phyloP scores from a whole-genome alignment of 2,113 vertebrate genomes.

The Hiodon alosoides region DNA sequence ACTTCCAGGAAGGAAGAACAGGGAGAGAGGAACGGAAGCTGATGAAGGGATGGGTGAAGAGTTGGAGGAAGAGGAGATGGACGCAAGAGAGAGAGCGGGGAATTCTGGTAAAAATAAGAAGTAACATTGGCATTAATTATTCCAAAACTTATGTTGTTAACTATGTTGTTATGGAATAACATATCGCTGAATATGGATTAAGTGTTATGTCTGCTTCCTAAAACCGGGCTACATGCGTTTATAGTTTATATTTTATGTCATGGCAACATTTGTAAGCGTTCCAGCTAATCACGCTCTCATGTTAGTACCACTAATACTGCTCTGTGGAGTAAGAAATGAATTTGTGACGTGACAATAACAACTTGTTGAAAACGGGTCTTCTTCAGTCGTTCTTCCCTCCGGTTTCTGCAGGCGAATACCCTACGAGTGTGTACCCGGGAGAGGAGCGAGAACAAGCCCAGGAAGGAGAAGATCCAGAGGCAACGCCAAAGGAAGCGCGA shows the following conservation, averaged over 20 bases:
- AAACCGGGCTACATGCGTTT: too few species aligned
- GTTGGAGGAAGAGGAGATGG: conserved; percentile 39
- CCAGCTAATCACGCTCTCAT: too few species aligned
- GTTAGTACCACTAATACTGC: too few species aligned
- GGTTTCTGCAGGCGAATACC: conserved; percentile 40
- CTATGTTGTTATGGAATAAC: too few species aligned
- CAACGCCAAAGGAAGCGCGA: conserved; percentile 37
- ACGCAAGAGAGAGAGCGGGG: conserved; percentile 28
- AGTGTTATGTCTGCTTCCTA: too few species aligned
- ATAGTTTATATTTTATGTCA: too few species aligned
- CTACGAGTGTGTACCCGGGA: conserved; percentile 29
- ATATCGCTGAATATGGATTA: too few species aligned
- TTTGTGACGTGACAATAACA: not conserved
- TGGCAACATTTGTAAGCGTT: too few species aligned
- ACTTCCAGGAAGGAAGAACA: conserved; percentile 52
- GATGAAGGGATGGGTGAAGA: conserved; percentile 61
- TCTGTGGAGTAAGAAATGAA: not conserved
- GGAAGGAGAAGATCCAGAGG: conserved; percentile 32
- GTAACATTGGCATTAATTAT: not conserved
- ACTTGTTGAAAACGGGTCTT: not conserved
- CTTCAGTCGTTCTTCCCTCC: conserved; percentile 9
- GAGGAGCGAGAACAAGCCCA: conserved; percentile 1
- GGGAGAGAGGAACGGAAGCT: conserved; percentile 52
- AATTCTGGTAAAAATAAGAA: conserved; percentile 43
- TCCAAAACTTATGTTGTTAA: not conserved